Percentiles rank a stretch among this genome's conserved stretches.
Evolutionary conservation across 1,140 invertebrate genomes (phyloP).

Genomic region (Cepaea nemoralis): DNA sequence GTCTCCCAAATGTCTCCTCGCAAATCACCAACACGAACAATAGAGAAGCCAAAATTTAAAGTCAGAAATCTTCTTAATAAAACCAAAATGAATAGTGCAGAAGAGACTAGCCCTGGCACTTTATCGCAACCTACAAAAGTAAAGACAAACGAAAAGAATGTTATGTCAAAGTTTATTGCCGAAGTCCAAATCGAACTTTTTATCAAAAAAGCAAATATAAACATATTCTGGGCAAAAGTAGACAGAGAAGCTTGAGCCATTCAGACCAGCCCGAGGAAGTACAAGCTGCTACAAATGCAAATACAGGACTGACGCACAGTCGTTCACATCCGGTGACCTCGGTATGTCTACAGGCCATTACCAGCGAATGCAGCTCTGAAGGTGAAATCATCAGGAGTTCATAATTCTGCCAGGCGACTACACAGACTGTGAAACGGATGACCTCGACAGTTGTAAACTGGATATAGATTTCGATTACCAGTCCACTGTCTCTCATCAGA

Average conservation of each 20-base stretch:
- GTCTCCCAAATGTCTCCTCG: not conserved
- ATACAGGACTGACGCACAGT: slow-evolving; percentile 13
- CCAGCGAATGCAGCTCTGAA: not conserved
- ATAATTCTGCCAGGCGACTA: not conserved
- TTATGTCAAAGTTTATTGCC: too few species aligned
- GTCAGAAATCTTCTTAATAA: slow-evolving; percentile 21
- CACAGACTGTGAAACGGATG: slow-evolving; percentile 20
- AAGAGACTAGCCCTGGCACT: not conserved
- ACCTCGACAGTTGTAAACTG: not conserved
- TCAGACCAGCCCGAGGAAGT: slow-evolving; percentile 8
- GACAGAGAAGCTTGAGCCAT: slow-evolving; percentile 13
- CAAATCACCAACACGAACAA: not conserved
- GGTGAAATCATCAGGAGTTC: not conserved
- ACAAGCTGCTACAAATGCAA: not conserved
- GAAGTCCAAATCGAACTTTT: not conserved
- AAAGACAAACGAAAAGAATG: not conserved
- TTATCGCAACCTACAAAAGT: not conserved
- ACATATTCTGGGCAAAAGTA: not conserved
- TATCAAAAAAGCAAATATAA: too few species aligned
- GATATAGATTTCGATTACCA: not conserved
- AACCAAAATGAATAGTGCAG: not conserved
- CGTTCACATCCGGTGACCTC: slow-evolving; percentile 16
- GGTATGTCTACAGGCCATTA: not conserved
- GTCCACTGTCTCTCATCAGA: not conserved
- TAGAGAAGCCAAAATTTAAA: slow-evolving; percentile 29